Evolutionary conservation across 2,113 vertebrate genomes (phyloP).

Genomic region (Cyanoliseus patagonus): DNA sequence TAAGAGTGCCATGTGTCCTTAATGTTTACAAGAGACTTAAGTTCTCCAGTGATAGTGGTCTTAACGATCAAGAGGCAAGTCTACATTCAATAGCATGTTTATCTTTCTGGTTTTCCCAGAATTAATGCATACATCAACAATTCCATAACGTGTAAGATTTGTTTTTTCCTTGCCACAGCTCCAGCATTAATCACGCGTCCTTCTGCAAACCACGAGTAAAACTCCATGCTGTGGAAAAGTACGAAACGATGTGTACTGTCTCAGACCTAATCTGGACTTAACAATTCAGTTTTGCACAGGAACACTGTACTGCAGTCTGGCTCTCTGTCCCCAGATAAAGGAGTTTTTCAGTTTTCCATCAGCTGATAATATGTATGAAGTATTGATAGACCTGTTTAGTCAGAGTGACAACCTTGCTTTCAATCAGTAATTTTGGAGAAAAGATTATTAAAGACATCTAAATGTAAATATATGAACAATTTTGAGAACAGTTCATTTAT

Average conservation of each 20-base stretch:
- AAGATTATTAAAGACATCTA: not conserved
- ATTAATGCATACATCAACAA: constrained; percentile 32
- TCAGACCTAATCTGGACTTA: not conserved
- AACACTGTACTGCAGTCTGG: not conserved
- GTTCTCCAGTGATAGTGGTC: constrained; percentile 14
- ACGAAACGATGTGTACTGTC: not conserved
- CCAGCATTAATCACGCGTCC: constrained; percentile 24
- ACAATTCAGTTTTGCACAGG: not conserved
- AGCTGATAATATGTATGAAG: not conserved
- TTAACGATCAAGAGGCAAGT: constrained; percentile 37
- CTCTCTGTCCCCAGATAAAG: not conserved
- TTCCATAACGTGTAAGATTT: constrained; percentile 39
- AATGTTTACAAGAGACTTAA: constrained; percentile 30
- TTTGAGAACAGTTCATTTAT: not conserved
- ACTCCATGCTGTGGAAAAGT: not conserved
- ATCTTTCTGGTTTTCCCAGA: constrained; percentile 38
- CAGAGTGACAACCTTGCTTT: not conserved
- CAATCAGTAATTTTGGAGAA: not conserved
- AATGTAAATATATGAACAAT: not conserved
- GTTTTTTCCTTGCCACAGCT: constrained; percentile 47
- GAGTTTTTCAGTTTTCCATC: not conserved
- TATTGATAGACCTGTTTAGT: not conserved
- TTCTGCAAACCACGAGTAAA: constrained; percentile 35
- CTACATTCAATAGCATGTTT: constrained; percentile 35
- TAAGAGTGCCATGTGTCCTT: not conserved